Evolutionary conservation across 2,888 invertebrate genomes (phyloP), one percentile per base, ranked within the genome.

Genomic region (Cantharis flavilabris): DNA sequence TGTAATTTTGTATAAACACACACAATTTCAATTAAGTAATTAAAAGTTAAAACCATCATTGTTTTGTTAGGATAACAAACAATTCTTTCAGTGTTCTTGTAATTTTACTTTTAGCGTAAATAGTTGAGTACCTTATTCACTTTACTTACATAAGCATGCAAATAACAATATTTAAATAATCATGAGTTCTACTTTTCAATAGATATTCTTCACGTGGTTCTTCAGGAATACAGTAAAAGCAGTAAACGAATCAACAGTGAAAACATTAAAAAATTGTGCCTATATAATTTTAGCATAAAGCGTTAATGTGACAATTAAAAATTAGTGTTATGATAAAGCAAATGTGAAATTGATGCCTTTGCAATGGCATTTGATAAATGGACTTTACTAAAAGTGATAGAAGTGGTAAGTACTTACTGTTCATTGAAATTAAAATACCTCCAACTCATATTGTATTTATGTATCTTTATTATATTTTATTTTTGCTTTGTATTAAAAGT

Each of bases 321-420:
- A 62, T 18, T 73, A 65, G 33, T 70, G 70, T 26, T 70, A 28
- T 30, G 65, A 69, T 33, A 16, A 26, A 23, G 62, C 63, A 63
- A 63, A 16, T 49, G 67, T 69, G 69, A 67, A 67, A 20, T 23
- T 16, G 10, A 9, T 67, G 14, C 18, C 30, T 69, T 14, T 49
- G 18, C 16, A 33, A 78, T 78, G 78, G 75, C 75, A 79, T 88
- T 87, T 75, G 88, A 89, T 81, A 85, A 84, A 80, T 89, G 88
- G 88, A 86, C 88, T 7, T 77, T 87, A 14, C 80, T 89, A 70
- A 88, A 88, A 82, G 80, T 88, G 69, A 72, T 88, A 62, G 86
- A 89, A 86, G 84, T 88, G 82, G 88, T 89, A 83, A 87, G 88
- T 86, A 63, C 2, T 30, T 86, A 63, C 2, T 30, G 5, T 62